phyloP scores from a whole-genome alignment of 2,888 invertebrate species.

The Clitarchus hookeri region DNA sequence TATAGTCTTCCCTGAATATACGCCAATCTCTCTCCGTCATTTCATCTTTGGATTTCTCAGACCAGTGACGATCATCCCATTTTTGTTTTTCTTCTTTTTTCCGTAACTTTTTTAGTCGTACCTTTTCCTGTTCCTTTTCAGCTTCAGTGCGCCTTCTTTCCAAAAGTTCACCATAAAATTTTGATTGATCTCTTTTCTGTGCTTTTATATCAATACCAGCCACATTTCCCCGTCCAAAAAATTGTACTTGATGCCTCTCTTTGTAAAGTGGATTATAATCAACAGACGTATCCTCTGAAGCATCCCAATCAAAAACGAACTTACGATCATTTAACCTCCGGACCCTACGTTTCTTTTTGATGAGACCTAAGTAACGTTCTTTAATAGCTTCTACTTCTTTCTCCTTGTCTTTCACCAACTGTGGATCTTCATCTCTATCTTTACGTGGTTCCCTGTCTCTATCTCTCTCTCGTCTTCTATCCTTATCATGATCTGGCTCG shows the following conservation, averaged over 20 bases:
- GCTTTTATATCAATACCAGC: conserved; percentile 98
- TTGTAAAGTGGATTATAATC: conserved; percentile 98
- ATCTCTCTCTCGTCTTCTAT: conserved; percentile 47
- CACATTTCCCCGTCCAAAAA: conserved; percentile 96
- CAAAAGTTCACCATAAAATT: conserved; percentile 94
- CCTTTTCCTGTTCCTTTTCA: conserved; percentile 95
- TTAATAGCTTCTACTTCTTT: conserved; percentile 94
- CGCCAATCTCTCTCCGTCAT: conserved; percentile 99
- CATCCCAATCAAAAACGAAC: conserved; percentile 99
- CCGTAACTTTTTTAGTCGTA: conserved; percentile 88
- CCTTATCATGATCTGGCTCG: conserved; percentile 43
- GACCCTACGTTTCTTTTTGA: conserved; percentile 91
- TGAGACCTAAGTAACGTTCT: conserved; percentile 90
- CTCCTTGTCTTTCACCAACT: conserved; percentile 77
- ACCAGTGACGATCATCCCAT: conserved; percentile 99
- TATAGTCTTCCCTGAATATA: conserved; percentile 99
- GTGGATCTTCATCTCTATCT: conserved; percentile 40
- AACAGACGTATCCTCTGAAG: conserved; percentile 95
- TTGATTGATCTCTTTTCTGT: conserved; percentile 92
- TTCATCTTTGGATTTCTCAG: conserved; percentile 88
- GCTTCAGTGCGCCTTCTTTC: conserved; percentile 94
- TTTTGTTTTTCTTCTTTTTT: conserved; percentile 97
- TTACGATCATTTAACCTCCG: conserved; percentile 95
- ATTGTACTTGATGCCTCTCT: conserved; percentile 95
- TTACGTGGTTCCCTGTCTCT: conserved; percentile 50